Percentiles rank a stretch among this genome's conserved stretches.
These are phyloP conservation scores for Orchesellides sinensis DNA, from an alignment of 2,888 invertebrate species.

Conservation along the genomic window DNA sequence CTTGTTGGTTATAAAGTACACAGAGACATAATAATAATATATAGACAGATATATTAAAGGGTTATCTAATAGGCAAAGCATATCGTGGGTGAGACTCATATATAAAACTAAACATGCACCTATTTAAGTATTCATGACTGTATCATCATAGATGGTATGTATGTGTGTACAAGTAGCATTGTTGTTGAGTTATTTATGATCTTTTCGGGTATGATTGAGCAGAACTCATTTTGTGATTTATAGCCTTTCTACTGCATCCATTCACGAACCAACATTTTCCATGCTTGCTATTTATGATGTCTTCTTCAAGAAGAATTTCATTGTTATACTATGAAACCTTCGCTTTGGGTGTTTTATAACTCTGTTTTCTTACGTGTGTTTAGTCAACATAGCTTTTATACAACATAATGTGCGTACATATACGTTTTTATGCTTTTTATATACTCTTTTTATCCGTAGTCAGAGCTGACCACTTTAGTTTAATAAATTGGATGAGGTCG, in stretches of 20 bases:
- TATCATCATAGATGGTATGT: constrained; percentile 23
- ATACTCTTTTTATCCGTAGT: constrained; percentile 28
- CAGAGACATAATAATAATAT: too few relatives aligned
- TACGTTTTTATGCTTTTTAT: constrained; percentile 16
- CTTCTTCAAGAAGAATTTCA: constrained; percentile 41
- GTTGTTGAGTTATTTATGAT: constrained; percentile 71
- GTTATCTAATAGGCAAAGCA: too few relatives aligned
- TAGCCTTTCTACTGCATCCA: constrained; percentile 48
- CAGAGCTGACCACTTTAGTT: constrained; percentile 59
- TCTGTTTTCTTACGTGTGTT: neutral
- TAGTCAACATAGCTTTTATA: constrained; percentile 11
- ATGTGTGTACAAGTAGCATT: constrained; percentile 30
- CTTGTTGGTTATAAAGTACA: neutral
- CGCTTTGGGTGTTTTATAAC: neutral
- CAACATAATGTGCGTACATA: neutral
- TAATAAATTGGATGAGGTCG: constrained; percentile 65
- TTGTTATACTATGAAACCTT: neutral
- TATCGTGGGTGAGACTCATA: neutral
- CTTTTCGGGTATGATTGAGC: constrained; percentile 72
- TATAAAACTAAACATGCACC: neutral
- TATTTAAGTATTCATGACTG: constrained; percentile 50
- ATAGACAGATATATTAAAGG: too few relatives aligned
- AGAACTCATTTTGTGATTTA: constrained; percentile 73
- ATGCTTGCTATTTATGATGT: constrained; percentile 43
- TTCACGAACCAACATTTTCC: neutral